A percentile compares a stretch with the other conserved stretches of the same genome.
Evolutionary conservation across 2,797 vertebrate species (phyloP).

Genomic region (Sebastes reedi): DNA sequence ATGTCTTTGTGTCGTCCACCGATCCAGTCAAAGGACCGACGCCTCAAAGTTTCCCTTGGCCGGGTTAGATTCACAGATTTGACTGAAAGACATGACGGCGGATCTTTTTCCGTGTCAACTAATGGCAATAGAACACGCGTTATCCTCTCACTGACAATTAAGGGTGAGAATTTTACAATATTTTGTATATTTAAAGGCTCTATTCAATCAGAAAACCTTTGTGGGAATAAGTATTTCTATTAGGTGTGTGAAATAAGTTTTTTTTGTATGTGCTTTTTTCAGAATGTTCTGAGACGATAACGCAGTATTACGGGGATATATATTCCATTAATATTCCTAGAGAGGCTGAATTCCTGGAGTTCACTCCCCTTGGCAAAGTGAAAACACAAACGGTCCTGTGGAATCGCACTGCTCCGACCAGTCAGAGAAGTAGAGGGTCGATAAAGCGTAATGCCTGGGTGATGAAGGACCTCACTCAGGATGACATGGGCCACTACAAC

Average conservation of each 20-base stretch:
- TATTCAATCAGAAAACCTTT: background rate
- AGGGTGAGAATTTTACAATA: constrained; percentile 24
- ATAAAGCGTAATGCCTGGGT: rapidly evolving
- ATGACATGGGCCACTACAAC: constrained; percentile 60
- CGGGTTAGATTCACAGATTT: background rate
- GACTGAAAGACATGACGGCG: constrained; percentile 38
- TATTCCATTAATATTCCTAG: rapidly evolving
- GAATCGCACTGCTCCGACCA: constrained; percentile 29
- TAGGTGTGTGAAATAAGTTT: background rate
- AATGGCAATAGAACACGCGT: no score
- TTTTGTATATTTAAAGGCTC: background rate
- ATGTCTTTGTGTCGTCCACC: background rate
- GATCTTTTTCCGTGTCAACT: background rate
- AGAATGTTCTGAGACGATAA: constrained; percentile 22
- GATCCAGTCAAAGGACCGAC: constrained; percentile 38
- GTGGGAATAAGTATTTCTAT: background rate
- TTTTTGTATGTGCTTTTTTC: constrained; percentile 12
- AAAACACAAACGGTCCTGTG: constrained; percentile 22
- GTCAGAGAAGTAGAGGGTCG: background rate
- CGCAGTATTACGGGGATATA: rapidly evolving
- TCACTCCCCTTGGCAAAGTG: rapidly evolving
- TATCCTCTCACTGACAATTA: background rate
- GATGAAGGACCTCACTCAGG: constrained; percentile 2
- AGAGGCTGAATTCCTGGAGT: constrained; percentile 23
- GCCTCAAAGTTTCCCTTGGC: rapidly evolving